Evolutionary conservation across 2,888 invertebrate genomes (phyloP).

Genomic region (Melanchra persicariae): DNA sequence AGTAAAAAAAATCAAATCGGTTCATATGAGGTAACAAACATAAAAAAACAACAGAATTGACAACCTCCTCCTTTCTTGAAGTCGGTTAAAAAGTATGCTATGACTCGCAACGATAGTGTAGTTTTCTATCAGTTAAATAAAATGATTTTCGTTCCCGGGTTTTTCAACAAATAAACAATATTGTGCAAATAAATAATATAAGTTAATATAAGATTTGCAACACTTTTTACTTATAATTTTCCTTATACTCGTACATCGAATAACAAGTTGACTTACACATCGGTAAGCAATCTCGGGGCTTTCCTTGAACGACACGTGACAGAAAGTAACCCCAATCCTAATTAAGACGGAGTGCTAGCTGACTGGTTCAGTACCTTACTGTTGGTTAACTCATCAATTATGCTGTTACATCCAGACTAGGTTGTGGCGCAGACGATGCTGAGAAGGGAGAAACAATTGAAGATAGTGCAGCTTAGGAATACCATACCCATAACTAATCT

Average conservation of each 20-base stretch:
- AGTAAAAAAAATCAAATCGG: too few species aligned
- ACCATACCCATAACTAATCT: not conserved
- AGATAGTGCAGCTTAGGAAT: not conserved
- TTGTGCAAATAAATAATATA: not conserved
- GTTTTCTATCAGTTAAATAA: too few species aligned
- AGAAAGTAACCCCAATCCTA: constrained; percentile 30
- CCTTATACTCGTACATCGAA: constrained; percentile 11
- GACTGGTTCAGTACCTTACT: not conserved
- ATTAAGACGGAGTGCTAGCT: constrained; percentile 39
- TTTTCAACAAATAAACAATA: not conserved
- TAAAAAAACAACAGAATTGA: too few species aligned
- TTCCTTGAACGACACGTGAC: constrained; percentile 11
- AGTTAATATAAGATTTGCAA: not conserved
- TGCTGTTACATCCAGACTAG: not conserved
- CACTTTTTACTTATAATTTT: not conserved
- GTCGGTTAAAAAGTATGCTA: too few species aligned
- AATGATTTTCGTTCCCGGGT: too few species aligned
- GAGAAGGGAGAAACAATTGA: not conserved
- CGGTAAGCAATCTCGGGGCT: constrained; percentile 4
- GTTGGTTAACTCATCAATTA: constrained; percentile 38
- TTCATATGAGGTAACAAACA: too few species aligned
- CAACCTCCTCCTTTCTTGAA: too few species aligned
- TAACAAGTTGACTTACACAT: constrained; percentile 8
- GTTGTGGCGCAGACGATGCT: not conserved
- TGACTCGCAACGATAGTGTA: too few species aligned